Percentiles rank a stretch among this genome's conserved stretches.
phyloP scores from a whole-genome alignment of 2,888 invertebrate genomes.

The Xestia ashworthii region DNA sequence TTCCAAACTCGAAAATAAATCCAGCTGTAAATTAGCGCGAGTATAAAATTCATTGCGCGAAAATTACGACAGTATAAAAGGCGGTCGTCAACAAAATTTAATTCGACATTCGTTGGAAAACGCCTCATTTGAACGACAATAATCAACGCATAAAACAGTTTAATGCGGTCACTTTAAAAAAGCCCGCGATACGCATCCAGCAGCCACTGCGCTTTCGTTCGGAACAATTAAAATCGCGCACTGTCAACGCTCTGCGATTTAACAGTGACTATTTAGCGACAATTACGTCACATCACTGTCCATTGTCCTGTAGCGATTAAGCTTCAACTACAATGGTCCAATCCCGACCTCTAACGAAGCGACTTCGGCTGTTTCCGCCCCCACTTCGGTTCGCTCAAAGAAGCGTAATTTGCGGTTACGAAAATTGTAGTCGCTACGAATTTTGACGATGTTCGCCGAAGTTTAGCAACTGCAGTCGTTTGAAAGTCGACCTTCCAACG shows the following conservation, averaged over 20 bases:
- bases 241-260: slow-evolving; percentile 78
- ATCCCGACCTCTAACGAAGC: slow-evolving; percentile 88
- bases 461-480: slow-evolving; percentile 79
- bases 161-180: slow-evolving; percentile 79
- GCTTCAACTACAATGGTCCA: slow-evolving; percentile 85
- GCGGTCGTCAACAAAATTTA: slow-evolving; percentile 83
- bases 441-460: slow-evolving; percentile 79
- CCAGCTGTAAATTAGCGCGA: slow-evolving; percentile 76
- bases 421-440: slow-evolving; percentile 83
- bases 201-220: slow-evolving; percentile 61
- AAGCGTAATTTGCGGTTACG: slow-evolving; percentile 88
- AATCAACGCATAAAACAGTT: slow-evolving; percentile 84
- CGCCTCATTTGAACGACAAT: slow-evolving; percentile 83
- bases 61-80: slow-evolving; percentile 82
- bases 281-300: slow-evolving; percentile 87
- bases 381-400: slow-evolving; percentile 85
- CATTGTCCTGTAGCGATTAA: slow-evolving; percentile 88
- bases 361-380: slow-evolving; percentile 87
- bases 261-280: slow-evolving; percentile 86
- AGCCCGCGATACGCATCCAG: slow-evolving; percentile 69
- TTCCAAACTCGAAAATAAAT: slow-evolving; percentile 66
- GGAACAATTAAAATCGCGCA: slow-evolving; percentile 80
- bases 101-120: slow-evolving; percentile 81
- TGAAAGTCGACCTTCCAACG: slow-evolving; percentile 80
- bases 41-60: slow-evolving; percentile 81